Evolutionary conservation across 2,797 vertebrate genomes (phyloP), one percentile per base, ranked within the genome.

Genomic region (Enteromius viviparus): DNA sequence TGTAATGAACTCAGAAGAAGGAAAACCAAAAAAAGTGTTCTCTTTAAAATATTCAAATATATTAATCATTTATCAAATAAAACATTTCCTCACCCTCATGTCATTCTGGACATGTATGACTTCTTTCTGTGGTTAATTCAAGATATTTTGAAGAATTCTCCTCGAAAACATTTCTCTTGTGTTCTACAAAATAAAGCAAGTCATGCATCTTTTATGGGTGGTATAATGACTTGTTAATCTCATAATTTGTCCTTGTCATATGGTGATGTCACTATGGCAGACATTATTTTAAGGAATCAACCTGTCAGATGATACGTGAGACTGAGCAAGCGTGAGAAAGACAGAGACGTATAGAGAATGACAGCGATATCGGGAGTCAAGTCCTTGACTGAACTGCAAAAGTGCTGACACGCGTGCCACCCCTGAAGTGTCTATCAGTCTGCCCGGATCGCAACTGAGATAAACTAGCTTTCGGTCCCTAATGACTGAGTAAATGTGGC

Each of bases 341-440:
- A 86, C 84, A 89, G 84, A 77, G 2, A 83, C 81, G 76, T 88
- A 92, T 91, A 90, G 74, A 66, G 74, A 81, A 34, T 53, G 80
- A 84, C 55, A 75, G 78, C 37, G 51, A 80, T 64, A 82, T 85
- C 55, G 71, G 80, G 87, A 85, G 86, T 87, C 85, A 83, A 93
- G 94, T 94, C 94, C 94, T 95, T 95, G 94, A 93, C 91, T 93
- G 92, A 94, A 92, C 92, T 87, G 89, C 79, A 90, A 88, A 94
- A 94, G 86, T 93, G 95, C 94, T 95, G 95, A 95, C 91, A 87
- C 21, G 10, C 82, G 23, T 90, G 90, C 90, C 89, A 86, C 89
- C 88, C 87, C 83, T 90, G 92, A 93, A 90, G 90, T 91, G 90
- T 91, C 92, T 90, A 94, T 94, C 91, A 66, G 90, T 94, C 94